Evolutionary conservation across 1,140 invertebrate species (phyloP).

Genomic region (Oedothorax gibbosus): DNA sequence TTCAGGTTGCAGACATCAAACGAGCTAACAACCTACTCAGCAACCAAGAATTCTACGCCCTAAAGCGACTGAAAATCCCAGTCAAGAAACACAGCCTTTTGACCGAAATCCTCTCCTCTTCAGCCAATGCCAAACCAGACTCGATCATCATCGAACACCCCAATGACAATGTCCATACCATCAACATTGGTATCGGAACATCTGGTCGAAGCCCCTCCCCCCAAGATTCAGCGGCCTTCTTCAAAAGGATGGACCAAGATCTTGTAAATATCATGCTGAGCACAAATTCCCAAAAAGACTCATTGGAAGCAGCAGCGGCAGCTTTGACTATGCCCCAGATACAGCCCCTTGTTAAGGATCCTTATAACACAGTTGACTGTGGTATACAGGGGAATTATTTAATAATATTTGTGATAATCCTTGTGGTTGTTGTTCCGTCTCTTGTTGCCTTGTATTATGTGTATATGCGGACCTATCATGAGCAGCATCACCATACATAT

Average conservation of each 20-base stretch:
- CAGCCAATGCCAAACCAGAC: slow-evolving; percentile 17
- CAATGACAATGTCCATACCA: slow-evolving; percentile 24
- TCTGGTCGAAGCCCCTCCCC: slow-evolving; percentile 46
- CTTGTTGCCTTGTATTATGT: slow-evolving; percentile 35
- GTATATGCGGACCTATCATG: slow-evolving; percentile 41
- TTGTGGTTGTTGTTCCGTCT: slow-evolving; percentile 43
- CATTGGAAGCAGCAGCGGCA: slow-evolving; percentile 43
- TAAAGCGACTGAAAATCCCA: slow-evolving; percentile 60
- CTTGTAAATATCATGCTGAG: slow-evolving; percentile 62
- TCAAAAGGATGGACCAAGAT: slow-evolving; percentile 60
- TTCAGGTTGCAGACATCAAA: slow-evolving; percentile 59
- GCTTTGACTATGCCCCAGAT: slow-evolving; percentile 47
- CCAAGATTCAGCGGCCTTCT: slow-evolving; percentile 58
- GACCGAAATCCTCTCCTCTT: slow-evolving; percentile 51
- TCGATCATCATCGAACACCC: slow-evolving; percentile 3
- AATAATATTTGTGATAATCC: slow-evolving; percentile 21
- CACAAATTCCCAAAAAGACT: slow-evolving; percentile 53
- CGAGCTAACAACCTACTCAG: slow-evolving; percentile 61
- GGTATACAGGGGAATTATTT: slow-evolving; percentile 56
- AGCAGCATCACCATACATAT: slow-evolving; percentile 23
- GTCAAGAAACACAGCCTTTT: slow-evolving; percentile 62
- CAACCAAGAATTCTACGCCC: slow-evolving; percentile 61
- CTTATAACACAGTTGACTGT: slow-evolving; percentile 52
- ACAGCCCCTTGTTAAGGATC: slow-evolving; percentile 49
- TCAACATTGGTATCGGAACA: slow-evolving; percentile 61